Percentiles rank a stretch among this genome's conserved stretches.
These are phyloP conservation scores for Chelonoidis abingdonii DNA, from an alignment of 2,113 vertebrate genomes.

Conservation along the genomic window DNA sequence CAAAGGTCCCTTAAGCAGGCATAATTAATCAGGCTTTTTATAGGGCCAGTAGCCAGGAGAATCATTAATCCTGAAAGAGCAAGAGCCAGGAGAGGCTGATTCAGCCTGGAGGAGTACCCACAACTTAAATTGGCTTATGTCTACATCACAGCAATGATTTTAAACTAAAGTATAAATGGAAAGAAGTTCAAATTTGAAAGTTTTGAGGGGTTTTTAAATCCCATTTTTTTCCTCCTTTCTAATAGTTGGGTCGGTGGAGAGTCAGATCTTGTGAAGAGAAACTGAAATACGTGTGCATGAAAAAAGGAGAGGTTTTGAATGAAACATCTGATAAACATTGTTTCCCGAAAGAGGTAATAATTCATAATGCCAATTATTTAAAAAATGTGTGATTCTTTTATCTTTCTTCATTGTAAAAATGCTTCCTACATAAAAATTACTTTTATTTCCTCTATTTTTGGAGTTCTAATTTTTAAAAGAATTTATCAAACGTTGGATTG, in stretches of 20 bases:
- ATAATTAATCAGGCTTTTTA: neutral
- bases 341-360: conserved; percentile 79
- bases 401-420: conserved; percentile 13
- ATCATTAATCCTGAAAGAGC: neutral
- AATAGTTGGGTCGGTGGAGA: conserved; percentile 88
- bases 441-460: neutral
- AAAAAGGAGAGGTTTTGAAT: conserved; percentile 81
- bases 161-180: neutral
- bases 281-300: conserved; percentile 90
- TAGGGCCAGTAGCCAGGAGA: neutral
- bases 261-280: conserved; percentile 80
- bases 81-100: neutral
- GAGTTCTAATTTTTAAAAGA: neutral
- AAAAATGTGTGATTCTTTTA: neutral
- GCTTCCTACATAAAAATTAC: neutral
- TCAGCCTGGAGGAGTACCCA: neutral
- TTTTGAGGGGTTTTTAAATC: conserved; percentile 1
- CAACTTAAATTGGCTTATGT: neutral
- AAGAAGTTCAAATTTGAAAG: neutral
- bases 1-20: neutral
- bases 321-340: conserved; percentile 80
- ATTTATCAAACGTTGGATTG: neutral
- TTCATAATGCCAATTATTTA: neutral
- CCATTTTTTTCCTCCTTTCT: conserved; percentile 16
- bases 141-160: neutral